A percentile compares a stretch with the other conserved stretches of the same genome.
Evolutionary conservation across 2,113 vertebrate genomes (phyloP).

Genomic region (Lipophrys pholis): DNA sequence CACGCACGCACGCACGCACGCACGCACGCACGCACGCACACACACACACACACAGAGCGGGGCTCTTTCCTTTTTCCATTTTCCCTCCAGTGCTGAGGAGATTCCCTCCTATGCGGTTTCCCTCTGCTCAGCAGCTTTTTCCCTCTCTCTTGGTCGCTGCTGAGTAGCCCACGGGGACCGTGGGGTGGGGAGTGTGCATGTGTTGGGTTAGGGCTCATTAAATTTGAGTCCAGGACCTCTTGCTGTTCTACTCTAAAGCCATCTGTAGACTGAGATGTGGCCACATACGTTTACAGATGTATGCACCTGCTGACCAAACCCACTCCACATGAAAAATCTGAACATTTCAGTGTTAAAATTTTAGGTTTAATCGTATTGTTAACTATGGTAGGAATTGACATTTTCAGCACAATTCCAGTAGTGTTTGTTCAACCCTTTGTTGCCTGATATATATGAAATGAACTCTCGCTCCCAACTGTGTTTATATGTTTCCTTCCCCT

Average conservation of each 20-base stretch:
- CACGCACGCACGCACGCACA: not conserved
- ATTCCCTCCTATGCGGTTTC: constrained; percentile 81
- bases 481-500: constrained; percentile 41
- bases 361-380: not conserved
- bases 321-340: not conserved
- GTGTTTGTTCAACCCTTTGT: not conserved
- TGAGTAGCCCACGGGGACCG: constrained; percentile 59
- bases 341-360: not conserved
- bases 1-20: constrained; percentile 8
- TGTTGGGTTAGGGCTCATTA: constrained; percentile 58
- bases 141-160: constrained; percentile 72
- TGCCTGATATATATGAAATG: constrained; percentile 7
- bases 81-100: constrained; percentile 72
- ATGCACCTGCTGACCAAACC: not conserved
- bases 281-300: constrained; percentile 29
- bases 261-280: constrained; percentile 58
- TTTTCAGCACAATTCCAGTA: not conserved
- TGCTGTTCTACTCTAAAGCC: constrained; percentile 50
- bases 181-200: constrained; percentile 16
- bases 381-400: not conserved
- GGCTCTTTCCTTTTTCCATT: constrained; percentile 13
- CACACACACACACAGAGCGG: not conserved
- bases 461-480: constrained; percentile 5
- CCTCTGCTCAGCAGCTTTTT: constrained; percentile 76
- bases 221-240: constrained; percentile 52